phyloP scores from a whole-genome alignment of 1,140 invertebrate genomes.

The Zaprionus camerounensis region DNA sequence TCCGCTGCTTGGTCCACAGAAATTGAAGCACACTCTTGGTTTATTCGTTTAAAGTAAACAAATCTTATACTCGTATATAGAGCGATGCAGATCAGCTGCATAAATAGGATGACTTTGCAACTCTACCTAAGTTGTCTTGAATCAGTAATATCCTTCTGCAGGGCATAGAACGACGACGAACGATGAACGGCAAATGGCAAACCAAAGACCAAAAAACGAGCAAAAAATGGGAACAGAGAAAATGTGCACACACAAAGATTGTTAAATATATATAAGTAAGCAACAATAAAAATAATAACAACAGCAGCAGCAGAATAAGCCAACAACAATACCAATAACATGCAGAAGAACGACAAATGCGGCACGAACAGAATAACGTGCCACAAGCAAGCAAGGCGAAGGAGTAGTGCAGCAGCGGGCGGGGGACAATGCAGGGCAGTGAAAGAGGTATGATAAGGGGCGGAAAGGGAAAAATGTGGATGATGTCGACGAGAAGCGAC shows the following conservation, averaged over 20 bases:
- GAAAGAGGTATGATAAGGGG: not conserved
- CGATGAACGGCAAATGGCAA: constrained; percentile 41
- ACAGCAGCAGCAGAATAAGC: constrained; percentile 15
- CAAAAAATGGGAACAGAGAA: constrained; percentile 21
- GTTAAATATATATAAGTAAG: constrained; percentile 36
- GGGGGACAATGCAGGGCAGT: not conserved
- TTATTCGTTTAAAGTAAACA: not conserved
- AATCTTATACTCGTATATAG: not conserved
- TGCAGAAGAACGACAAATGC: constrained; percentile 35
- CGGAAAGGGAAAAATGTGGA: constrained; percentile 2
- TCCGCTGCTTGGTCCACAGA: not conserved
- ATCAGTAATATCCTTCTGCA: not conserved
- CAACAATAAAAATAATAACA: constrained; percentile 37
- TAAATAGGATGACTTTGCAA: constrained; percentile 1
- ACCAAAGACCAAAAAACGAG: constrained; percentile 36
- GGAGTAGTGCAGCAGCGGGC: not conserved
- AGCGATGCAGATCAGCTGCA: constrained; percentile 1
- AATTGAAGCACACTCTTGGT: not conserved
- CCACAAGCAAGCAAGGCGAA: not conserved
- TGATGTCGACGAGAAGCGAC: constrained; percentile 41
- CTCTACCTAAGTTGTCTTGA: not conserved
- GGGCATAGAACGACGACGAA: not conserved
- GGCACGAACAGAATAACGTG: constrained; percentile 6
- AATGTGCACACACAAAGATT: constrained; percentile 54
- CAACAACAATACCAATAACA: constrained; percentile 41